phyloP scores from a whole-genome alignment of 2,113 vertebrate species.

The Rafetus swinhoei region DNA sequence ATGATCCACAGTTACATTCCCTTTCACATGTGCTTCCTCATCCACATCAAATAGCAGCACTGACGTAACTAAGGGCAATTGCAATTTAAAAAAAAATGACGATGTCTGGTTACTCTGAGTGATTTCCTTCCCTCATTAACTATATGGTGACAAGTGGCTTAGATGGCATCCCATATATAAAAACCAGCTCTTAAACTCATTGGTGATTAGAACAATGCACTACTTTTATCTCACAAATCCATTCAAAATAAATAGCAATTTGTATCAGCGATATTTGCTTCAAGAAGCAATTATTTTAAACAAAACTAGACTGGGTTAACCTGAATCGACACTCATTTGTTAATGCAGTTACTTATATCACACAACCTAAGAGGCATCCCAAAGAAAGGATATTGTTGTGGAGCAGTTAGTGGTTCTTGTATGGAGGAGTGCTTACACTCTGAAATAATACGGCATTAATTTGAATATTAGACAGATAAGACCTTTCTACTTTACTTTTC shows the following conservation, averaged over 20 bases:
- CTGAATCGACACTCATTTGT: slow-evolving; percentile 60
- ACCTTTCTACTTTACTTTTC: background rate
- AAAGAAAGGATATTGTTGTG: background rate
- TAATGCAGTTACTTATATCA: slow-evolving; percentile 60
- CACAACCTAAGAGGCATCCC: background rate
- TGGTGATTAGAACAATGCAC: slow-evolving; percentile 4
- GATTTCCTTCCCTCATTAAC: background rate
- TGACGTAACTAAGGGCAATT: background rate
- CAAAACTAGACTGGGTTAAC: slow-evolving; percentile 45
- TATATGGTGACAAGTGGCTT: background rate
- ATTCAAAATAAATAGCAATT: slow-evolving; percentile 32
- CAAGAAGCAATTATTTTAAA: slow-evolving; percentile 43
- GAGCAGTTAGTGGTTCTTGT: background rate
- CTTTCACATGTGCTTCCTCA: too few relatives aligned
- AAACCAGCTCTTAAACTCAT: background rate
- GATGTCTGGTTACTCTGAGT: background rate
- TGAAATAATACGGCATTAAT: background rate
- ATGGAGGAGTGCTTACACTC: background rate
- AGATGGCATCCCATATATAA: rapidly evolving
- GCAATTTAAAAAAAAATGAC: background rate
- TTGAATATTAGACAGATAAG: background rate
- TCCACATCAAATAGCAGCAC: background rate
- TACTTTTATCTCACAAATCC: background rate
- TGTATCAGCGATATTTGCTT: slow-evolving; percentile 35
- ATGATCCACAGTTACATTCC: background rate